phyloP scores from a whole-genome alignment of 2,888 invertebrate species.

The Dynastes tityus region DNA sequence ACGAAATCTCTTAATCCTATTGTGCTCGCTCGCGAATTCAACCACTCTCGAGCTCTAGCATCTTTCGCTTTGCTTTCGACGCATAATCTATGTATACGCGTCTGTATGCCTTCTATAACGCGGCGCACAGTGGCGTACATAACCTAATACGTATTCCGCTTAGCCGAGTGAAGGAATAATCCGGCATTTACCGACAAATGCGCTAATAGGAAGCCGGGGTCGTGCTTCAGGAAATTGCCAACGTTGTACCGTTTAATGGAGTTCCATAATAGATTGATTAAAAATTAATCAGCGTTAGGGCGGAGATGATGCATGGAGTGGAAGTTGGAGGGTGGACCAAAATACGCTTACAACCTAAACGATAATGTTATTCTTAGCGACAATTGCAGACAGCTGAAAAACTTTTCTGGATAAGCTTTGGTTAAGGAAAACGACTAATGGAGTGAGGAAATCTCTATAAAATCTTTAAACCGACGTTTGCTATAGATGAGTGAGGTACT shows the following conservation, averaged over 20 bases:
- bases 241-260: constrained; percentile 28
- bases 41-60: neutral
- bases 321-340: neutral
- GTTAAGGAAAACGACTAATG: no score
- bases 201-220: constrained; percentile 41
- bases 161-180: constrained; percentile 16
- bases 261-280: constrained; percentile 42
- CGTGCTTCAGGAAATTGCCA: constrained; percentile 39
- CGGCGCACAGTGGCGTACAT: neutral
- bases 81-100: neutral
- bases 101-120: neutral
- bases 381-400: neutral
- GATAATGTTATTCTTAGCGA: neutral
- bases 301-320: neutral
- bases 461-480: no score
- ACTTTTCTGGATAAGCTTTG: no score
- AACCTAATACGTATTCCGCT: neutral
- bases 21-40: constrained; percentile 17
- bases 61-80: constrained; percentile 12
- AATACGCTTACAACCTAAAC: neutral
- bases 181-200: constrained; percentile 39
- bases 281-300: constrained; percentile 31
- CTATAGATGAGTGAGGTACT: no score
- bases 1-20: constrained; percentile 35
- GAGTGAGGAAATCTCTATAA: no score